These are phyloP conservation scores for Dryadula phaetusa DNA, from an alignment of 2,888 invertebrate genomes.

Conservation along the genomic window DNA sequence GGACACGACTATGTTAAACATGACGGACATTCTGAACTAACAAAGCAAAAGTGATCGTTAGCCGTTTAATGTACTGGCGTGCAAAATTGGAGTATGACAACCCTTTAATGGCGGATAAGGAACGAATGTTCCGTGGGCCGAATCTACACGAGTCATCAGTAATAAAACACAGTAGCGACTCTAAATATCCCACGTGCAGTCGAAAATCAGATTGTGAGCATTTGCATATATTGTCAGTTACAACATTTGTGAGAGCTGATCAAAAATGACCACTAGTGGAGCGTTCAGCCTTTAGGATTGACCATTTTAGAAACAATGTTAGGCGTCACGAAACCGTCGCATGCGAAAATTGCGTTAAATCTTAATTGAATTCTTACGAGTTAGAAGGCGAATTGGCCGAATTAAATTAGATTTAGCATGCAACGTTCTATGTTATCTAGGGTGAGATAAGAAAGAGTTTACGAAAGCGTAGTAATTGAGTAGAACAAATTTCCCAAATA, in stretches of 20 bases:
- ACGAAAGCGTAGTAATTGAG: constrained; percentile 49
- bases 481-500: constrained; percentile 28
- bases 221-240: constrained; percentile 80
- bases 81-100: constrained; percentile 50
- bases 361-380: constrained; percentile 80
- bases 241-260: constrained; percentile 18
- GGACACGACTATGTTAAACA: constrained; percentile 40
- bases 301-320: constrained; percentile 43
- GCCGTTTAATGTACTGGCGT: constrained; percentile 39
- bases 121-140: constrained; percentile 71
- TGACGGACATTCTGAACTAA: constrained; percentile 24
- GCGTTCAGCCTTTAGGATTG: constrained; percentile 18
- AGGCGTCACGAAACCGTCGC: constrained; percentile 57
- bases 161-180: constrained; percentile 73
- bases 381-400: constrained; percentile 68
- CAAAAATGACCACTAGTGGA: constrained; percentile 44
- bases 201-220: constrained; percentile 68
- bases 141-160: constrained; percentile 73
- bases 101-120: constrained; percentile 59
- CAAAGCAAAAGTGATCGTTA: constrained; percentile 35
- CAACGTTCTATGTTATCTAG: constrained; percentile 57
- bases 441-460: constrained; percentile 50
- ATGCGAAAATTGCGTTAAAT: constrained; percentile 69
- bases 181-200: constrained; percentile 70
- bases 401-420: constrained; percentile 80